phyloP scores from a whole-genome alignment of 1,140 invertebrate species.

The Heliconius melpomene region DNA sequence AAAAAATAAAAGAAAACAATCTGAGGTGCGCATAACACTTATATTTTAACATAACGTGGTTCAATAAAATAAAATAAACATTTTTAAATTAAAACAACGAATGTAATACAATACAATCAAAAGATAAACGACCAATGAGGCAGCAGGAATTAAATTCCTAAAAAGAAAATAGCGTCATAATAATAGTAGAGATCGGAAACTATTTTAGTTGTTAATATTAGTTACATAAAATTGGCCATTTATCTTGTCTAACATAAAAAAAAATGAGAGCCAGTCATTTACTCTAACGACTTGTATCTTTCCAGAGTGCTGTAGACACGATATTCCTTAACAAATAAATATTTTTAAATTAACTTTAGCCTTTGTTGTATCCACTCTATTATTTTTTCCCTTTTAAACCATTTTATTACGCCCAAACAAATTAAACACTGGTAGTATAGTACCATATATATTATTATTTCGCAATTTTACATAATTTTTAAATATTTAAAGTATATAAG shows the following conservation, averaged over 20 bases:
- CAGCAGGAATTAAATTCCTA: neutral
- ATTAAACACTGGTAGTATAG: neutral
- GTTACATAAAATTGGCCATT: conserved; percentile 12
- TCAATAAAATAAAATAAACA: conserved; percentile 73
- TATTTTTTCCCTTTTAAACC: neutral
- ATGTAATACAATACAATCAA: conserved; percentile 63
- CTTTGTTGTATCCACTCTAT: neutral
- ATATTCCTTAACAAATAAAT: conserved; percentile 25
- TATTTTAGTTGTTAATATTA: conserved; percentile 3
- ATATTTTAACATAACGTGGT: conserved; percentile 78
- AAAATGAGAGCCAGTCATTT: conserved; percentile 42
- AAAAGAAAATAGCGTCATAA: neutral
- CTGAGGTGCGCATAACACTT: conserved; percentile 75
- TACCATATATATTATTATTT: conserved; percentile 10
- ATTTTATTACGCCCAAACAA: neutral
- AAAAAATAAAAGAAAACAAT: conserved; percentile 53
- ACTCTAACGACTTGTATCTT: conserved; percentile 20
- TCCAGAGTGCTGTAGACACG: conserved; percentile 27
- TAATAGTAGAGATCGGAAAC: conserved; percentile 7
- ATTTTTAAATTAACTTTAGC: neutral
- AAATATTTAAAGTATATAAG: conserved; percentile 5
- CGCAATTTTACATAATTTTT: neutral
- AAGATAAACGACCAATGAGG: conserved; percentile 48
- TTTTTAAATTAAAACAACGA: conserved; percentile 79
- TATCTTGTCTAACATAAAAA: conserved; percentile 36